Conservation (phyloP, 92 coral and sea anemone species). For the Ricordea florida region DNA sequence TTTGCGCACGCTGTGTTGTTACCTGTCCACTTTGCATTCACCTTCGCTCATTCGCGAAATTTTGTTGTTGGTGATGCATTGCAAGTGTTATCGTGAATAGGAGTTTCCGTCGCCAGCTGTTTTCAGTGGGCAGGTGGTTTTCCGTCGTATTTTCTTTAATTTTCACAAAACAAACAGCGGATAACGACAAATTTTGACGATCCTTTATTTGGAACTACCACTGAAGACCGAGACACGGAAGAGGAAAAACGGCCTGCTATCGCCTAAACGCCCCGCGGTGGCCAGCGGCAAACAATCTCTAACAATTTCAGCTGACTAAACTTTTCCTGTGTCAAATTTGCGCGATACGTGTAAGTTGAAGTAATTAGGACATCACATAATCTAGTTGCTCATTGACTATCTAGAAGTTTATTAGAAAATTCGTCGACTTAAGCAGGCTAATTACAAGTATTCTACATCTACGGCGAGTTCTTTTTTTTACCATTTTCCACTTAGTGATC, state of each 20-base stretch:
- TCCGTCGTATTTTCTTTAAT: background rate
- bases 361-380: background rate
- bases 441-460: background rate
- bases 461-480: too few species aligned
- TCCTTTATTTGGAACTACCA: background rate
- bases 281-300: too few species aligned
- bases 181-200: background rate
- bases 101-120: constrained; percentile 13
- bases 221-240: background rate
- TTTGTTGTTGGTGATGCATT: background rate
- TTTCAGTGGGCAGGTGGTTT: constrained; percentile 1
- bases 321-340: too few species aligned
- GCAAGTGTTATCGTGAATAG: background rate
- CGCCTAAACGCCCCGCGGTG: too few species aligned
- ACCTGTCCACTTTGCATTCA: background rate
- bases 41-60: background rate
- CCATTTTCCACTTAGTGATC: too few species aligned
- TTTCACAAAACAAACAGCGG: background rate
- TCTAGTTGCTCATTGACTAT: background rate
- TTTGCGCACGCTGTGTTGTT: constrained; percentile 6
- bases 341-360: too few species aligned
- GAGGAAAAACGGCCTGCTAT: too few species aligned
- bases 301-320: too few species aligned
- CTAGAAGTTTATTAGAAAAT: background rate
- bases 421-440: background rate